Conservation (phyloP, 2,797 vertebrate genomes). For the Peromyscus attwateri region DNA sequence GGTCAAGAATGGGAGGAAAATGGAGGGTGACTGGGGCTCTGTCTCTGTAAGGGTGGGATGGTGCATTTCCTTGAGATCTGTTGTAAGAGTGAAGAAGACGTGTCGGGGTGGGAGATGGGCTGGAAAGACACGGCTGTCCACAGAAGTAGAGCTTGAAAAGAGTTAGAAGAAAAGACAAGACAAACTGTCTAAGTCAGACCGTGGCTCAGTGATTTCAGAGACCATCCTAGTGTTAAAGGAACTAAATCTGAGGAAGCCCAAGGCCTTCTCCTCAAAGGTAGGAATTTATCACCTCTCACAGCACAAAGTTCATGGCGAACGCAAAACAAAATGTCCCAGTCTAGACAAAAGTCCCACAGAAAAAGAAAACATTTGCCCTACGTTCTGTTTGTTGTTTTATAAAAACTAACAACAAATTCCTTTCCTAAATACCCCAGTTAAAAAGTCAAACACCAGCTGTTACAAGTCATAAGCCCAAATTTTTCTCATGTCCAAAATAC, state of each 20-base stretch:
- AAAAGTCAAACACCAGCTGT: conserved; percentile 63
- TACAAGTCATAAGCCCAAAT: conserved; percentile 57
- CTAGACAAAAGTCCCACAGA: background rate
- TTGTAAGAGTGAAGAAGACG: background rate
- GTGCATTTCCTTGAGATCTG: background rate
- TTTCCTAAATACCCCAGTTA: conserved; percentile 27
- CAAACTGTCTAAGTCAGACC: background rate
- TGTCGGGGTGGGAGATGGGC: background rate
- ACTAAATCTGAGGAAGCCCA: background rate
- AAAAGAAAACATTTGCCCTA: conserved; percentile 36
- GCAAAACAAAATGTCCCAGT: conserved; percentile 52
- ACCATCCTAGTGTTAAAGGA: background rate
- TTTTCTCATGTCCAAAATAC: conserved; percentile 69
- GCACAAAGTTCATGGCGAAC: conserved; percentile 36
- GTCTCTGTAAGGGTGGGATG: background rate
- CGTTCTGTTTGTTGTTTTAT: conserved; percentile 54
- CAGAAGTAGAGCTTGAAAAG: background rate
- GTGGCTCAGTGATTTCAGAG: background rate
- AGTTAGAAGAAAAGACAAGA: background rate
- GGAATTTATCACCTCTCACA: conserved; percentile 25
- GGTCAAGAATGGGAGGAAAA: conserved; percentile 63
- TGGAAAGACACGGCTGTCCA: background rate
- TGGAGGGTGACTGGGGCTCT: background rate
- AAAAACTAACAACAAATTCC: conserved; percentile 45
- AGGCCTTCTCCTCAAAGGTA: background rate